Base-by-base conservation (phyloP, 2,113 vertebrate species). In the Pogona vitticeps region DNA sequence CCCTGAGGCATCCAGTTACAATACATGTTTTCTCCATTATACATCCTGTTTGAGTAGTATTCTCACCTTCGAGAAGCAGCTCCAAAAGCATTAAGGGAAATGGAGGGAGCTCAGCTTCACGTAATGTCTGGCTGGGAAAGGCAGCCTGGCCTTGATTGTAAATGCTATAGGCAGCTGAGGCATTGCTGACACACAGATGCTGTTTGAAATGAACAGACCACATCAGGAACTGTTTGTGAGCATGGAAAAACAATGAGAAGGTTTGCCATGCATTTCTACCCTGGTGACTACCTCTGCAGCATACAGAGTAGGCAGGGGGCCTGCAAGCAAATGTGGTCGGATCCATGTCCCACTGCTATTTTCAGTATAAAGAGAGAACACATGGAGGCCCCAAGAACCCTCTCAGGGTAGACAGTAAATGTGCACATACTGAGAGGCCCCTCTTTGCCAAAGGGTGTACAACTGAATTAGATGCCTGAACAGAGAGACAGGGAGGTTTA, bases 141-240 rank as follows among this genome's bases (percentile, higher is more conserved):
- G 23, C 42, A 76, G 23, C 23, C 78, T 86, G 56, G 40, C 56
- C 71, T 86, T 86, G 71, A 61, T 52, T 79, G 12, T 71, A 86
- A 80, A 36, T 33, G 2, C 59, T 82, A 31, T 70, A 67, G 71
- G 75, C 59, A 82, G 40, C n/a, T 20, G 78, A 82, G 59, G 23
- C 71, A 56, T 75, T 82, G 67, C 42, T 75, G 33, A 81, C 79
- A 65, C 10, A n/a, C 38, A 56, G 59, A 79, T 70, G 31, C 33
- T 31, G 36, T 75, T 86, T 81, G 80, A 87, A 76, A 86, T n/a
- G 15, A 20, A 81, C 70, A 46, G 31, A 87, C 67, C 59, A 80
- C 85, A 87, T 82, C 70, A 87, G 85, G 85, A 87, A 87, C 46
- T 67, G 75, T 40, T 76, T 87, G 40, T 82, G 85, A 87, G 79